Conservation (phyloP, 2,113 vertebrate genomes). For the Vulpes vulpes region DNA sequence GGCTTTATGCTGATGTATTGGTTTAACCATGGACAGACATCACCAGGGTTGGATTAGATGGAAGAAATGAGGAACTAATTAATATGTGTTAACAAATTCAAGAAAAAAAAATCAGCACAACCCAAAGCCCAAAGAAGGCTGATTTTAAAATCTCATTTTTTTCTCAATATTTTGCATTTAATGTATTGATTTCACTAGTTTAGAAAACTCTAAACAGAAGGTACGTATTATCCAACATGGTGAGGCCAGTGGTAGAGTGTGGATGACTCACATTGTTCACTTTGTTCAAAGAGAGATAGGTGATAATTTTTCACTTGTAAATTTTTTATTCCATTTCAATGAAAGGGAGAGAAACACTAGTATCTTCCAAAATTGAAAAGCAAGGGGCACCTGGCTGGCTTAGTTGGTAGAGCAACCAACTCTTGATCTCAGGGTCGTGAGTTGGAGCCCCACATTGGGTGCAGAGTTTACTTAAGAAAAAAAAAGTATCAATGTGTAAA, state of each 20-base stretch:
- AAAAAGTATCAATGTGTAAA: not conserved
- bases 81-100: not conserved
- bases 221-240: not conserved
- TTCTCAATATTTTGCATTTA: conserved; percentile 31
- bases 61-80: conserved; percentile 10
- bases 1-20: not conserved
- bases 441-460: not conserved
- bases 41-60: not conserved
- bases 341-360: conserved; percentile 9
- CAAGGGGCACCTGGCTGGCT: not conserved
- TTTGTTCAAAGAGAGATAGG: not conserved
- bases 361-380: conserved; percentile 48
- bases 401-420: not conserved
- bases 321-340: conserved; percentile 55
- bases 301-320: conserved; percentile 57
- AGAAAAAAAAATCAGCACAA: not conserved
- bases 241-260: not conserved
- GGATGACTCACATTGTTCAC: not conserved
- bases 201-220: not conserved
- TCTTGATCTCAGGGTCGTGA: not conserved
- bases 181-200: conserved; percentile 40
- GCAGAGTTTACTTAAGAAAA: not conserved
- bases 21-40: not conserved
- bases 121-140: not conserved
- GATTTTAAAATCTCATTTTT: not conserved